Base-by-base conservation (phyloP, 2,113 vertebrate species). In the Oncorhynchus nerka region DNA sequence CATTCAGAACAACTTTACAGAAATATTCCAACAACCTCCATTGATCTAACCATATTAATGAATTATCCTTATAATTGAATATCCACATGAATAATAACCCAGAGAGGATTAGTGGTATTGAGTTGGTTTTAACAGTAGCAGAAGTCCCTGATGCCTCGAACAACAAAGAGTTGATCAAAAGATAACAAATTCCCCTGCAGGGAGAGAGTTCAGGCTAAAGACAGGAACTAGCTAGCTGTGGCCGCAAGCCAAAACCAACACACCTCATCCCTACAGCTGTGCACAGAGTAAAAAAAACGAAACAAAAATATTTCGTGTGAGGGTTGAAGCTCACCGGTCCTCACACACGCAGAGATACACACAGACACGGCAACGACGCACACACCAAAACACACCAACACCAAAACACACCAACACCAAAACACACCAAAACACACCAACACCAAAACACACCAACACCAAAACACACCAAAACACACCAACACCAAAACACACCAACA, bases 211-310 rank as follows among this genome's bases (percentile, higher is more conserved):
- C 57, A 80, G 51, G 45, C 69, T 28, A 78, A 48, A 82, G 77
- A 79, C 78, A 84, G 84, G 84, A 91, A 90, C 73, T 76, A 16
- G 76, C 70, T 70, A 75, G 62, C 75, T 71, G 48, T 73, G 73
- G 75, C 73, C 26, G 26, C 2, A 3, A 0, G 80, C 84, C 82
- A 86, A 87, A 83, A 87, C 80, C 75, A 89, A 88, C 81, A 88
- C 4, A 59, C 20, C 64, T 71, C 19, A 76, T 81, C 79, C 78
- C 78, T 39, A 61, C 66, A 74, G 81, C 24, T 79, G 62, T 13
- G 19, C 20, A 19, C 4, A 75, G 15, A 70, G 61, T 73, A 80
- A 86, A 89, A 88, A 51, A 51, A 51, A 0, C n/a, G n/a, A 34
- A 6, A 32, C 0, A 32, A 3, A 28, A 9, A 79, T 69, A 84